Evolutionary conservation across 2,113 vertebrate genomes (phyloP).

Genomic region (Thalassoma bifasciatum): DNA sequence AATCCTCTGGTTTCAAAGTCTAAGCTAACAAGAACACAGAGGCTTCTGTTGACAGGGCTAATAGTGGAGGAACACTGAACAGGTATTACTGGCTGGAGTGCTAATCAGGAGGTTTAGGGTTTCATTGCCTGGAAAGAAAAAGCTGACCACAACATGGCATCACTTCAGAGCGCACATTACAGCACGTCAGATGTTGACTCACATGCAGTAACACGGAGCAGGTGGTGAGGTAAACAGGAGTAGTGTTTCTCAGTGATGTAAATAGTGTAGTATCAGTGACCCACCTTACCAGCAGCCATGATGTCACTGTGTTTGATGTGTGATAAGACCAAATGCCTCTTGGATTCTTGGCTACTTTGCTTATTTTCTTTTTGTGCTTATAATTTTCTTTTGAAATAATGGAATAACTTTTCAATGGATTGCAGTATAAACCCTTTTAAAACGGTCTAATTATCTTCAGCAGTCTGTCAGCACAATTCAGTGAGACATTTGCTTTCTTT

Average conservation of each 20-base stretch:
- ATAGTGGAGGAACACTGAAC: slow-evolving; percentile 23
- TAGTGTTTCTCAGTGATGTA: slow-evolving; percentile 60
- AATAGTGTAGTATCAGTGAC: slow-evolving; percentile 70
- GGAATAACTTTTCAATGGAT: not conserved
- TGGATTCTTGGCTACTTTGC: not conserved
- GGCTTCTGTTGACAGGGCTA: slow-evolving; percentile 43
- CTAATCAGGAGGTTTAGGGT: slow-evolving; percentile 58
- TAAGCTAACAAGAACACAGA: slow-evolving; percentile 36
- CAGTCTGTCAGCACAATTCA: not conserved
- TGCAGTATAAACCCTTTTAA: not conserved
- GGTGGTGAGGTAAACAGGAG: slow-evolving; percentile 53
- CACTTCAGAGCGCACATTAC: slow-evolving; percentile 26
- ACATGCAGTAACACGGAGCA: slow-evolving; percentile 32
- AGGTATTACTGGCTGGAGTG: slow-evolving; percentile 3
- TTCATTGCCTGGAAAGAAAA: slow-evolving; percentile 57
- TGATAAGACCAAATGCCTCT: slow-evolving; percentile 41
- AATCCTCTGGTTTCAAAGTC: slow-evolving; percentile 36
- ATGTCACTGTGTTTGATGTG: slow-evolving; percentile 61
- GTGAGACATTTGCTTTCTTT: not conserved
- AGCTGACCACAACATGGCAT: slow-evolving; percentile 51
- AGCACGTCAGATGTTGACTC: slow-evolving; percentile 43
- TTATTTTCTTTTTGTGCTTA: not conserved
- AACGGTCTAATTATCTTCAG: not conserved
- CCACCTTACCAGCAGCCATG: slow-evolving; percentile 54
- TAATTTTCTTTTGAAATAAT: not conserved